Percentiles rank a stretch among this genome's conserved stretches.
phyloP scores from a whole-genome alignment of 2,888 invertebrate species.

The Entomobrya proxima region DNA sequence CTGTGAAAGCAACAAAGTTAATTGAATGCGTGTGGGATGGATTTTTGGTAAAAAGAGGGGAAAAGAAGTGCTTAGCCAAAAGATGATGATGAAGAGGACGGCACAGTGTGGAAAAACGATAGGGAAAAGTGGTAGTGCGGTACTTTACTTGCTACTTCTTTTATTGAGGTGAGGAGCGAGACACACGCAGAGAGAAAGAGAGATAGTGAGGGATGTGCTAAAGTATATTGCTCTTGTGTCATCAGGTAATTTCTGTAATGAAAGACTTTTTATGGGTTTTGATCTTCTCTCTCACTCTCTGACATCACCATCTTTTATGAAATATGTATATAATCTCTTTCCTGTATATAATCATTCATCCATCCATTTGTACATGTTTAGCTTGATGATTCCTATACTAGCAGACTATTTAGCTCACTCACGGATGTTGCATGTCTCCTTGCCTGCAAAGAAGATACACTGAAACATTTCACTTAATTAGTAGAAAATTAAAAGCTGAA shows the following conservation, averaged over 20 bases:
- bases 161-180: constrained; percentile 48
- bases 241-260: constrained; percentile 74
- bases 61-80: constrained; percentile 21
- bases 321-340: constrained; percentile 17
- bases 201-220: constrained; percentile 39
- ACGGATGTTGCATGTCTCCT: background rate
- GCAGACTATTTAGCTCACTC: too few relatives aligned
- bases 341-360: background rate
- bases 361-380: too few relatives aligned
- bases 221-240: constrained; percentile 27
- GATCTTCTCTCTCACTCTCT: constrained; percentile 50
- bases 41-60: constrained; percentile 41
- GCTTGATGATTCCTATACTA: too few relatives aligned
- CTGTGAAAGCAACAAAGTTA: constrained; percentile 61
- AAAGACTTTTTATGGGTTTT: constrained; percentile 70
- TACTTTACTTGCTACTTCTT: constrained; percentile 48
- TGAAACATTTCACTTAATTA: constrained; percentile 73
- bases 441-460: constrained; percentile 21
- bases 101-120: constrained; percentile 48
- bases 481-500: constrained; percentile 72
- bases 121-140: constrained; percentile 47
- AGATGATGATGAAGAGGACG: constrained; percentile 30
- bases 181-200: constrained; percentile 40
- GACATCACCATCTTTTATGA: constrained; percentile 32
- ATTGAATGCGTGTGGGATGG: constrained; percentile 69